A percentile compares a stretch with the other conserved stretches of the same genome.
Conservation (phyloP, 2,888 invertebrate species). For the Geophilus truncorum region DNA sequence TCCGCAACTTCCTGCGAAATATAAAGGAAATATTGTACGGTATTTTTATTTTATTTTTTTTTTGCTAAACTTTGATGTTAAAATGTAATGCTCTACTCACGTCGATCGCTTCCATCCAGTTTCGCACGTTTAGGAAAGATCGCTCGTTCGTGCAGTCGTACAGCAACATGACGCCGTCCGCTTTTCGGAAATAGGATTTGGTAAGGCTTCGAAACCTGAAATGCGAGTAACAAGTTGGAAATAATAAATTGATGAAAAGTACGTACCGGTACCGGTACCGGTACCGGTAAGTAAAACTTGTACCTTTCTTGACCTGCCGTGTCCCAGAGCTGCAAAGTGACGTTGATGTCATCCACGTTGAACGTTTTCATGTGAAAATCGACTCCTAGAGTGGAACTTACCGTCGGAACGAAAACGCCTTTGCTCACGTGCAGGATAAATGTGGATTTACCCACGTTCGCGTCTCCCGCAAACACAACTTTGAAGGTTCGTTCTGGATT, state of each 20-base stretch:
- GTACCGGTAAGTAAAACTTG: too few species aligned
- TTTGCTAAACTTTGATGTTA: too few species aligned
- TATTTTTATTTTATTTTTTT: too few species aligned
- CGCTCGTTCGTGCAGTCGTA: constrained; percentile 59
- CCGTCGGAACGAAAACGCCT: constrained; percentile 54
- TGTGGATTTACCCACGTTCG: constrained; percentile 59
- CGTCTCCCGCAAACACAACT: constrained; percentile 59
- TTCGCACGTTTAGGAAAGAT: constrained; percentile 57
- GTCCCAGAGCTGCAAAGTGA: constrained; percentile 57
- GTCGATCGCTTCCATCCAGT: constrained; percentile 58
- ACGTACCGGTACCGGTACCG: too few species aligned
- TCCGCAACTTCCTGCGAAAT: constrained; percentile 55
- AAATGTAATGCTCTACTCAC: constrained; percentile 44
- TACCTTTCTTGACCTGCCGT: constrained; percentile 58
- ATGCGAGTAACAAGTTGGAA: background rate
- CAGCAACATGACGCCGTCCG: constrained; percentile 58
- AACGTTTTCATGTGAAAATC: constrained; percentile 57
- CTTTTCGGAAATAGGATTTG: constrained; percentile 59
- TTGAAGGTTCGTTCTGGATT: constrained; percentile 57
- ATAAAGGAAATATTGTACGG: too few species aligned
- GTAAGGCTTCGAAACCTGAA: constrained; percentile 57
- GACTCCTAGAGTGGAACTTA: constrained; percentile 59
- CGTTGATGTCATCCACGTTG: constrained; percentile 53
- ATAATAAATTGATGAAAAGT: too few species aligned
- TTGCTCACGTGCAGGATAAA: constrained; percentile 58